A percentile compares a stretch with the other conserved stretches of the same genome.
Conservation (phyloP, 2,113 vertebrate genomes). For the Mandrillus leucophaeus region DNA sequence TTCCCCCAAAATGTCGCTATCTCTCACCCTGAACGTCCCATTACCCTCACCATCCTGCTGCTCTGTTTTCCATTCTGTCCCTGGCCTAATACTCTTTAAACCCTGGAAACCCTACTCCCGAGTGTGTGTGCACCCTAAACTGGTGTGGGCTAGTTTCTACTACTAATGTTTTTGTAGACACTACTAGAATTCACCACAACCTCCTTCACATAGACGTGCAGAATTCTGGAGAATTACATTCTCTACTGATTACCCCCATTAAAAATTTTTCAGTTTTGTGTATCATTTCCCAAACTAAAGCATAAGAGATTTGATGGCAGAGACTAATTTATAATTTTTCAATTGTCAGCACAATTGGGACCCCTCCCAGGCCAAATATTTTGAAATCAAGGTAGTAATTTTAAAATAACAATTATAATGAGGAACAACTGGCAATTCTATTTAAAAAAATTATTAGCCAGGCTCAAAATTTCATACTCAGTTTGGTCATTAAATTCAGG, state of each 20-base stretch:
- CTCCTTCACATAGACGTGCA: neutral
- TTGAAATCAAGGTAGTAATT: neutral
- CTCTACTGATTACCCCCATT: neutral
- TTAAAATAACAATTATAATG: neutral
- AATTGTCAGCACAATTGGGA: neutral
- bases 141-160: fast-evolving
- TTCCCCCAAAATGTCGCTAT: neutral
- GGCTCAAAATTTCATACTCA: neutral
- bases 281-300: neutral
- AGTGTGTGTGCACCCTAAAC: fast-evolving
- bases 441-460: neutral
- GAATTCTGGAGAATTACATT: neutral
- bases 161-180: neutral
- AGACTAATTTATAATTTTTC: neutral
- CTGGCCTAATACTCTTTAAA: neutral
- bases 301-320: neutral
- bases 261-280: neutral
- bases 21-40: neutral
- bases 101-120: too few species aligned
- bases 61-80: neutral
- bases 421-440: neutral
- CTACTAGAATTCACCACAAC: neutral
- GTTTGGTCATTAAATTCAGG: neutral
- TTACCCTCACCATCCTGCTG: fast-evolving
- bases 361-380: neutral